Evolutionary conservation across 2,113 vertebrate species (phyloP).

Genomic region (Oenanthe melanoleuca): DNA sequence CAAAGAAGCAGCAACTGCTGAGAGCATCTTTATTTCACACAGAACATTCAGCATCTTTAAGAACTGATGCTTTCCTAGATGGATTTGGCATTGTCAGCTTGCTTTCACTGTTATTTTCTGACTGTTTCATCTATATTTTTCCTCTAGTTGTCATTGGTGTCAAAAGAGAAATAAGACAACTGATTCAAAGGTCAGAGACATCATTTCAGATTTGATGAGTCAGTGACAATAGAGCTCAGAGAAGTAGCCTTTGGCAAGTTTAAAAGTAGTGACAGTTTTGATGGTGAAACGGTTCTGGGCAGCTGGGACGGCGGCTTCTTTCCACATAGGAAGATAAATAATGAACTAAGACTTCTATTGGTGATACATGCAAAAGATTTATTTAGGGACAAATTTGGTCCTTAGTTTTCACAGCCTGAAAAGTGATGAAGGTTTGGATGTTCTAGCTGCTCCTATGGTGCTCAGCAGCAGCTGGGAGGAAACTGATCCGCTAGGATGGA

Average conservation of each 20-base stretch:
- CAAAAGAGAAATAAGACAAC: slow-evolving; percentile 56
- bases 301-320: not conserved
- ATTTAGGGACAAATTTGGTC: not conserved
- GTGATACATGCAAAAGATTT: not conserved
- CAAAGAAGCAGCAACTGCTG: slow-evolving; percentile 1
- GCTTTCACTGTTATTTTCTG: slow-evolving; percentile 27
- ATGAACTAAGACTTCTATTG: not conserved
- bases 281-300: not conserved
- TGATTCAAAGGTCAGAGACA: slow-evolving; percentile 63
- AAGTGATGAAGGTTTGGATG: not conserved
- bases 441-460: not conserved
- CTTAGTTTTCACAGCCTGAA: not conserved
- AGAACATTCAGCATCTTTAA: not conserved
- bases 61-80: slow-evolving; percentile 10
- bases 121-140: slow-evolving; percentile 38
- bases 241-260: slow-evolving; percentile 12
- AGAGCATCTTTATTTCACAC: not conserved
- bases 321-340: not conserved
- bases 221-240: slow-evolving; percentile 34
- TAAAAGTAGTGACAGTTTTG: slow-evolving; percentile 18
- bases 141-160: slow-evolving; percentile 56
- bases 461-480: not conserved
- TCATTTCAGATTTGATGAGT: slow-evolving; percentile 62
- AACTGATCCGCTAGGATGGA: rapidly evolving
- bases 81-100: slow-evolving; percentile 35